Evolutionary conservation across 2,888 invertebrate genomes (phyloP).

Genomic region (Pammene aurita): DNA sequence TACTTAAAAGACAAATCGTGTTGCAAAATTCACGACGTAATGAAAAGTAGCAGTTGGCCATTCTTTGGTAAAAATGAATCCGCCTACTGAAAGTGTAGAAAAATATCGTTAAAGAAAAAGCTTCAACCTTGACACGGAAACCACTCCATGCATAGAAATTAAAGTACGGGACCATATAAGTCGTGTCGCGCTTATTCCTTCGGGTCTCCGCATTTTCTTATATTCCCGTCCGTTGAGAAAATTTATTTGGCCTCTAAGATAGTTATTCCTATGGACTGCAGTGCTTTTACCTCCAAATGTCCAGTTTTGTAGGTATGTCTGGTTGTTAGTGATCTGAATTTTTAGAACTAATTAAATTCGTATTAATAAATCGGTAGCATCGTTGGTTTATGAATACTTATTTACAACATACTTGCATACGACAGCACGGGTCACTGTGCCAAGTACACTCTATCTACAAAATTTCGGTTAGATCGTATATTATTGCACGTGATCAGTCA

Average conservation of each 20-base stretch:
- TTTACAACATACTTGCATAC: too few species aligned
- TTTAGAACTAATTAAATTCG: too few species aligned
- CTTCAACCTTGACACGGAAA: constrained; percentile 27
- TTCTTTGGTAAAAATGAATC: not conserved
- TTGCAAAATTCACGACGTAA: too few species aligned
- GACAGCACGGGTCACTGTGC: too few species aligned
- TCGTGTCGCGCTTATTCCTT: constrained; percentile 49
- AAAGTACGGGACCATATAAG: constrained; percentile 33
- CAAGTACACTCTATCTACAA: too few species aligned
- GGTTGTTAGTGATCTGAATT: too few species aligned
- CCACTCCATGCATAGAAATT: constrained; percentile 34
- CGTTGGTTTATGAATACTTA: too few species aligned
- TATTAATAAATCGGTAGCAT: too few species aligned
- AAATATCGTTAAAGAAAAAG: constrained; percentile 2
- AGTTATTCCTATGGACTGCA: not conserved
- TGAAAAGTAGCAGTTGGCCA: not conserved
- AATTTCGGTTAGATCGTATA: too few species aligned
- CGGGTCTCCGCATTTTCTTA: constrained; percentile 58
- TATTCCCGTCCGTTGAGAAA: constrained; percentile 61
- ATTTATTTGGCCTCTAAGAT: constrained; percentile 62
- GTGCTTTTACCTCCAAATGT: not conserved
- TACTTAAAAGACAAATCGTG: too few species aligned
- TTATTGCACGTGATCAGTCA: too few species aligned
- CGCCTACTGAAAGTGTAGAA: constrained; percentile 1
- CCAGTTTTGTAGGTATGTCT: not conserved